Conservation (phyloP, 2,888 invertebrate species). For the Selenia dentaria region DNA sequence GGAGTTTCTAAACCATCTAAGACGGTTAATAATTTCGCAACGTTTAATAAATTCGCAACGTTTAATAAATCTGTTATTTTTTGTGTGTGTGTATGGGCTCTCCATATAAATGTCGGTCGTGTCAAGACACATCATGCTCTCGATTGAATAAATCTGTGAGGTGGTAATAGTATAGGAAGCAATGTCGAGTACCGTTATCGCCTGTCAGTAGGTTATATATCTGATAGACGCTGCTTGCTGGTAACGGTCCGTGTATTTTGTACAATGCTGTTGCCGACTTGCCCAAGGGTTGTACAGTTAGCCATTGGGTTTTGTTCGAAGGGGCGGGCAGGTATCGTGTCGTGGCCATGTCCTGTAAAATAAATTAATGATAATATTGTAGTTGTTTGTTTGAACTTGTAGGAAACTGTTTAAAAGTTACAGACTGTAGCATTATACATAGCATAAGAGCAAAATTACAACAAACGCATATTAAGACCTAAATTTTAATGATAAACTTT, state of each 20-base stretch:
- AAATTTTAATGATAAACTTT: no score
- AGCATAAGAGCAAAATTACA: no score
- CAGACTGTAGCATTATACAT: no score
- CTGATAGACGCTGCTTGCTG: conserved; percentile 62
- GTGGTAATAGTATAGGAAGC: conserved; percentile 31
- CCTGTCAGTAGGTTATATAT: conserved; percentile 69
- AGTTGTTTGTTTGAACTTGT: no score
- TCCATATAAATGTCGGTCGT: conserved; percentile 24
- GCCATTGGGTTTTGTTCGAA: conserved; percentile 20
- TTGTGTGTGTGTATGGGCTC: conserved; percentile 18
- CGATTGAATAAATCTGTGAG: conserved; percentile 44
- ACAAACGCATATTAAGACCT: no score
- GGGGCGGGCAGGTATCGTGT: conserved; percentile 23
- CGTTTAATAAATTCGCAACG: conserved; percentile 41
- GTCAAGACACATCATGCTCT: conserved; percentile 45
- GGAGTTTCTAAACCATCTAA: conserved; percentile 22
- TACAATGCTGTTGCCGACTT: conserved; percentile 40
- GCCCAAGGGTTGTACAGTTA: conserved; percentile 50
- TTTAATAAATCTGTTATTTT: conserved; percentile 37
- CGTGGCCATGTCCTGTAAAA: conserved; percentile 6
- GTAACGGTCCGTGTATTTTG: conserved; percentile 67
- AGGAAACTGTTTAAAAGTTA: no score
- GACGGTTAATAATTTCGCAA: conserved; percentile 40
- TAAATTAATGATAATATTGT: conserved; percentile 8
- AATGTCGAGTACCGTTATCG: conserved; percentile 70